These are phyloP conservation scores for Diplodus sargus DNA, from an alignment of 2,797 vertebrate species.

Conservation along the genomic window DNA sequence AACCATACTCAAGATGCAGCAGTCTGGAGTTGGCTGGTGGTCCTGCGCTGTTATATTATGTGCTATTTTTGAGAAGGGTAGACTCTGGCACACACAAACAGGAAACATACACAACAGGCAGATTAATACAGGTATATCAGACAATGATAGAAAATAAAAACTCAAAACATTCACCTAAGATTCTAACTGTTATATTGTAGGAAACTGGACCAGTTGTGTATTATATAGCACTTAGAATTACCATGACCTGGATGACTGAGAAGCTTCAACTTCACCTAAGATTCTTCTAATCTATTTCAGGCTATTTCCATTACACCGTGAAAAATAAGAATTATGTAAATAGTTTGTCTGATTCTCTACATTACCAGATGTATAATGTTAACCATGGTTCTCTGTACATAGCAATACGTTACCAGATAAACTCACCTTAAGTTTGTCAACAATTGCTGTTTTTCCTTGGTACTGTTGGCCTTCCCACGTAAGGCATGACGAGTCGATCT, in stretches of 20 bases:
- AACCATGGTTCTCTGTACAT: background rate
- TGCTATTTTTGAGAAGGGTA: slow-evolving; percentile 98
- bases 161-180: background rate
- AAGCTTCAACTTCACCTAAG: background rate
- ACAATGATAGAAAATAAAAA: background rate
- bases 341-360: background rate
- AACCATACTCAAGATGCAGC: slow-evolving; percentile 99
- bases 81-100: slow-evolving; percentile 86
- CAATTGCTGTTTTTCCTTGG: slow-evolving; percentile 97
- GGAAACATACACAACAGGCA: slow-evolving; percentile 1
- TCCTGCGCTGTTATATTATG: slow-evolving; percentile 99
- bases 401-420: slow-evolving; percentile 27
- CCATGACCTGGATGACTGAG: too few species aligned
- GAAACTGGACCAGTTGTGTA: too few species aligned
- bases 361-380: background rate
- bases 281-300: background rate
- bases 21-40: slow-evolving; percentile 98
- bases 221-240: too few species aligned
- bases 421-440: slow-evolving; percentile 98
- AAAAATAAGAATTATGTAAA: background rate
- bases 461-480: slow-evolving; percentile 99
- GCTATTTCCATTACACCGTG: background rate
- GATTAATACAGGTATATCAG: background rate
- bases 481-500: slow-evolving; percentile 98
- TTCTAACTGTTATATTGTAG: background rate